Base-by-base conservation (phyloP, 2,797 vertebrate species). In the Cheirogaleus major region DNA sequence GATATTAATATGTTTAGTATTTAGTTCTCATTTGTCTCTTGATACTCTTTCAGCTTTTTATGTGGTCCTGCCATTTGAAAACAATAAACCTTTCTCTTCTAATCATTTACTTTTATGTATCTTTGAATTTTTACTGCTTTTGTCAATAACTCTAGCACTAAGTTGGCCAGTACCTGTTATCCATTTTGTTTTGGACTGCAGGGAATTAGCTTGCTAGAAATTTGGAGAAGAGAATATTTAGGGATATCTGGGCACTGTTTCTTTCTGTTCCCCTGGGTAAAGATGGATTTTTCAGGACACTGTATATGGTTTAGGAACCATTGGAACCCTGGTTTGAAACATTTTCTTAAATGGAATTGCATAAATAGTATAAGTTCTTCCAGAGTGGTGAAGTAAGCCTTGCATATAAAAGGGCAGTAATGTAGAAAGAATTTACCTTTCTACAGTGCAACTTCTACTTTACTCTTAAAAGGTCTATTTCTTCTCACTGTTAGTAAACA, bases 1-100 rank as follows among this genome's bases (percentile, higher is more conserved):
- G 82, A 76, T 89, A 38, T 59, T 86, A 86, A 52, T 75, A 59
- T 65, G 48, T 80, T 95, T 93, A 89, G 38, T 70, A 48, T 78
- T 91, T 95, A 41, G 22, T 94, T 92, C 38, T 70, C 13, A 73
- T 85, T 95, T 95, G 63, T 72, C 63, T 89, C 1, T 75, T 94
- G 69, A 35, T 92, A 65, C 5, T 85, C 25, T 83, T 35, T 50
- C 75, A 75, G 10, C 32, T 94, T 89, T 89, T 23, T 85, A 2
- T 76, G n/a, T 94, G 69, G 45, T 76, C 23, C 25, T 94, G 30
- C 73, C 52, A 76, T 81, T 88, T 79, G 78, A 85, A 88, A 85
- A 78, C 17, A 89, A 5, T 48, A 67, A 35, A 8, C 20, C 38
- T 85, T 63, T 59, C 20, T 76, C 35, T 94, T 85, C 50, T 89